Evolutionary conservation across 2,113 vertebrate species (phyloP), one percentile per base, ranked within the genome.

Genomic region (Gambusia affinis): DNA sequence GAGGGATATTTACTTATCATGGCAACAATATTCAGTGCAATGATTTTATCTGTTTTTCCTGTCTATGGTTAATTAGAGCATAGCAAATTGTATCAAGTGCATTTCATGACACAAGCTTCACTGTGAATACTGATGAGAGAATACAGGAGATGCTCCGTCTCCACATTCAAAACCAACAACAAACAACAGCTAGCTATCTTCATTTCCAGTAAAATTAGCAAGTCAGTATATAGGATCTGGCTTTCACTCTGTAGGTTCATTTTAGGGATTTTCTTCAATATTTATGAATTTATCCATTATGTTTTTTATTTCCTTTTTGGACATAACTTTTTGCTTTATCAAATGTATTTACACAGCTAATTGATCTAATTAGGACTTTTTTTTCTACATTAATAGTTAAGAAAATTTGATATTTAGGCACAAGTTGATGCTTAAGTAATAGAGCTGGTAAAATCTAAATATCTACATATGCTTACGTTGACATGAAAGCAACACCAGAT

Each of bases 41-140:
- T 64, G 82, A 91, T 86, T 91, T 81, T 24, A 71, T 82, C 76
- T 27, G 44, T 47, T 72, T 81, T 87, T 79, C 72, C 47, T 79
- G 72, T 83, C 73, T 69, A 66, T 74, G 76, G 74, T 76, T 84
- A 82, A 90, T 92, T 87, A 76, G 60, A 88, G 82, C 54, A 4
- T 80, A 65, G 65, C 62, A 72, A 85, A 80, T 75, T 73, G 82
- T 84, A 85, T 79, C 17, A 19, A 19, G 44, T 72, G 75, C 64
- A 73, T 83, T 89, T 84, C 71, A 68, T 79, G 44, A 47, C 14
- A 73, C 0, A 0, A n/a, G 66, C 71, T 66, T n/a, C 19, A 2
- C 22, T 73, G 37, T 83, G 89, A 84, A 92, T 90, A 77, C 85
- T 85, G 83, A 92, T 90, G 87, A 89, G 74, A 68, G 61, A 27